Evolutionary conservation across 2,113 vertebrate genomes (phyloP).

Genomic region (Alligator sinensis): DNA sequence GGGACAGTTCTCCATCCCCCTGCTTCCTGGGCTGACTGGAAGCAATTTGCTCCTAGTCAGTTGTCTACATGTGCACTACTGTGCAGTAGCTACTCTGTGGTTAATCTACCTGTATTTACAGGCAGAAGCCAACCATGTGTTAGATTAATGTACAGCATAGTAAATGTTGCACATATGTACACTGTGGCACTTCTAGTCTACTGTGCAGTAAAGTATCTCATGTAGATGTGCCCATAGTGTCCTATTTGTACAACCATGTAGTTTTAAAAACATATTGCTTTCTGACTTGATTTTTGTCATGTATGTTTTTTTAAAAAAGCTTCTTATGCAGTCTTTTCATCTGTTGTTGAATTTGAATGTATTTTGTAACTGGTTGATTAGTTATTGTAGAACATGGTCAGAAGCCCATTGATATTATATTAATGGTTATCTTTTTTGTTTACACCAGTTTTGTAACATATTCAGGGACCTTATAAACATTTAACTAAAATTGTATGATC

Average conservation of each 20-base stretch:
- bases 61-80: too few relatives aligned
- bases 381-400: not conserved
- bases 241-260: not conserved
- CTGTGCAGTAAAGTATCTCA: too few relatives aligned
- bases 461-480: not conserved
- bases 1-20: too few relatives aligned
- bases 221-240: too few relatives aligned
- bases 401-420: not conserved
- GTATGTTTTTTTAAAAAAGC: not conserved
- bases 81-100: too few relatives aligned
- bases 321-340: not conserved
- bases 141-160: too few relatives aligned
- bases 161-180: too few relatives aligned
- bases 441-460: not conserved
- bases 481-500: not conserved
- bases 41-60: too few relatives aligned
- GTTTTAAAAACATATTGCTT: not conserved
- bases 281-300: not conserved
- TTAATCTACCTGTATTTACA: too few relatives aligned
- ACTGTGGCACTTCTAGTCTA: too few relatives aligned
- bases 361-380: not conserved
- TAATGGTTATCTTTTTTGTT: not conserved
- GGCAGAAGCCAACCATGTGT: too few relatives aligned
- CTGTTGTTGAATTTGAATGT: not conserved
- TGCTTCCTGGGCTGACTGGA: too few relatives aligned